Percentiles rank a stretch among this genome's conserved stretches.
Evolutionary conservation across 2,888 invertebrate species (phyloP).

Genomic region (Agrotis segetum): DNA sequence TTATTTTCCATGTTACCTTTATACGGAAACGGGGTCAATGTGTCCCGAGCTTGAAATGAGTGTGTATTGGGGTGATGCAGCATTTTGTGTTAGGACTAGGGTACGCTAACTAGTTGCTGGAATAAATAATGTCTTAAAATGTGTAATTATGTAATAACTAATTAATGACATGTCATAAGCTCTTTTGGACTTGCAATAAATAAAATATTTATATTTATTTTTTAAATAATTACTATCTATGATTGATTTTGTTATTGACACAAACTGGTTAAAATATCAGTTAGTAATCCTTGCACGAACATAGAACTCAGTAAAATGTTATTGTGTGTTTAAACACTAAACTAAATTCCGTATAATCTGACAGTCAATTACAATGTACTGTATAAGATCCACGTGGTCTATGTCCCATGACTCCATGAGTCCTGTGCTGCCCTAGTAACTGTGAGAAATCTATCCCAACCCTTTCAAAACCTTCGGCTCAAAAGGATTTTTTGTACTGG

Average conservation of each 20-base stretch:
- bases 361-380: background rate
- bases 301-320: no score
- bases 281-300: background rate
- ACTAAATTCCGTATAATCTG: no score
- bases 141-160: background rate
- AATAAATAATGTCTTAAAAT: background rate
- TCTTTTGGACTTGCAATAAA: no score
- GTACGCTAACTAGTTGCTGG: background rate
- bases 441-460: constrained; percentile 41
- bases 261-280: background rate
- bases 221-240: no score
- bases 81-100: constrained; percentile 20
- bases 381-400: background rate
- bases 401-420: background rate
- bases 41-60: constrained; percentile 74
- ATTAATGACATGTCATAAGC: no score
- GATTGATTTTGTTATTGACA: no score
- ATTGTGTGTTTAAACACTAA: no score
- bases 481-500: constrained; percentile 7
- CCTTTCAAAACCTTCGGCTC: constrained; percentile 10
- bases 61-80: constrained; percentile 61
- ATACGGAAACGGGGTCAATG: constrained; percentile 78
- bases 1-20: constrained; percentile 76
- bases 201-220: no score
- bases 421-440: constrained; percentile 37